Evolutionary conservation across 2,113 vertebrate genomes (phyloP).

Genomic region (Phoenicopterus ruber): DNA sequence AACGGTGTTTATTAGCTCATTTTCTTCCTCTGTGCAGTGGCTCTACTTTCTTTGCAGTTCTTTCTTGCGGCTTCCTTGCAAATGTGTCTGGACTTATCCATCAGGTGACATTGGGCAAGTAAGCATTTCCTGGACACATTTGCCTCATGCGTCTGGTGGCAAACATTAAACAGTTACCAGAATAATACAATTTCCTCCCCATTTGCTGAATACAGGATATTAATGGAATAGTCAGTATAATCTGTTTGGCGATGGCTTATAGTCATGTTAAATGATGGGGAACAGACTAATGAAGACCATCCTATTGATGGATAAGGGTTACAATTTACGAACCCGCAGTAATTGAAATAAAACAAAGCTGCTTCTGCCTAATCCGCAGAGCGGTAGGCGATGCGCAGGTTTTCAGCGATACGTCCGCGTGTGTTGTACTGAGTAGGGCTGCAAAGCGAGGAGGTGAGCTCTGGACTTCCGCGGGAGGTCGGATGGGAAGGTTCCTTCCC

Average conservation of each 20-base stretch:
- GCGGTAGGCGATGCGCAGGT: accelerated
- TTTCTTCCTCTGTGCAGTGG: background rate
- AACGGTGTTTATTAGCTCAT: background rate
- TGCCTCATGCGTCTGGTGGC: background rate
- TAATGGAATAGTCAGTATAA: background rate
- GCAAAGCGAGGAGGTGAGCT: accelerated
- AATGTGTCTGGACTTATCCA: background rate
- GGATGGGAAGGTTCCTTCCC: background rate
- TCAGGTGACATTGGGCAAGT: background rate
- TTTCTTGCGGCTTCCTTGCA: background rate
- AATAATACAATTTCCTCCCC: background rate
- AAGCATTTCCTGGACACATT: background rate
- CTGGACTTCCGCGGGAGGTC: background rate
- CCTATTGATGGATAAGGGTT: background rate
- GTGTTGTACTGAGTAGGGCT: background rate
- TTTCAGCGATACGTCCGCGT: background rate
- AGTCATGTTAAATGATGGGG: background rate
- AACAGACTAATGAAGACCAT: background rate
- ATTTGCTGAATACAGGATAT: background rate
- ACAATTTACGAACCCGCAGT: background rate
- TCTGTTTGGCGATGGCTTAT: background rate
- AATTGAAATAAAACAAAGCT: background rate
- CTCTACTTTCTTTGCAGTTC: background rate
- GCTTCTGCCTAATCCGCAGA: background rate
- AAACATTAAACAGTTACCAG: background rate